A percentile compares a stretch with the other conserved stretches of the same genome.
These are phyloP conservation scores for Microctenopoma stevenorrisi DNA, from an alignment of 2,797 vertebrate species.

Conservation along the genomic window DNA sequence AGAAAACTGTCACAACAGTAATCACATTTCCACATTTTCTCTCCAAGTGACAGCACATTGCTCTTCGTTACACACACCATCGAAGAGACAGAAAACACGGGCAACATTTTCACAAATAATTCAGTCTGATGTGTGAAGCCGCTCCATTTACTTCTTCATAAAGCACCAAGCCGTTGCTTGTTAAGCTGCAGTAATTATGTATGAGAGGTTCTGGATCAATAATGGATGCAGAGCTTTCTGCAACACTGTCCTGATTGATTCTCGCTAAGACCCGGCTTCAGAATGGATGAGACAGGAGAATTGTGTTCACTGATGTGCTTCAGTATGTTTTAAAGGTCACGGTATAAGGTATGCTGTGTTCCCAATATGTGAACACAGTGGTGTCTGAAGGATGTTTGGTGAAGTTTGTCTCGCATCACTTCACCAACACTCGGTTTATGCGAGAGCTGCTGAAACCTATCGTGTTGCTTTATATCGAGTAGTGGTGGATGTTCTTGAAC, in stretches of 20 bases:
- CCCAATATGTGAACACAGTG: neutral
- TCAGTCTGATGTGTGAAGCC: constrained; percentile 51
- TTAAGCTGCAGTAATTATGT: constrained; percentile 81
- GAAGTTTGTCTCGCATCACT: neutral
- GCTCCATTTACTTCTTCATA: constrained; percentile 74
- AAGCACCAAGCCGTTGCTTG: constrained; percentile 60
- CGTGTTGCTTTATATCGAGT: neutral
- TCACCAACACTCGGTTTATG: neutral
- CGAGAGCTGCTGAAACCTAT: constrained; percentile 1
- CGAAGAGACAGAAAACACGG: constrained; percentile 16
- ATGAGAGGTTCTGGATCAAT: constrained; percentile 78
- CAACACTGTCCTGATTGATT: constrained; percentile 76
- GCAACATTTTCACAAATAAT: constrained; percentile 48
- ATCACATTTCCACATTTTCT: constrained; percentile 24
- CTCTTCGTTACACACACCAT: constrained; percentile 51
- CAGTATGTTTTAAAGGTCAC: constrained; percentile 67
- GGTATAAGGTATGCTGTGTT: constrained; percentile 36
- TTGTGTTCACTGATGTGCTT: constrained; percentile 64
- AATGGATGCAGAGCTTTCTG: constrained; percentile 73
- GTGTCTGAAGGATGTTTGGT: neutral
- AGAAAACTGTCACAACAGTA: constrained; percentile 28
- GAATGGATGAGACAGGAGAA: constrained; percentile 63
- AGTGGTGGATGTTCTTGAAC: neutral
- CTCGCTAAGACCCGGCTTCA: constrained; percentile 54
- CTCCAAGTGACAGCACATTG: constrained; percentile 46